A percentile compares a stretch with the other conserved stretches of the same genome.
Evolutionary conservation across 1,140 invertebrate species (phyloP).

Genomic region (Drosophila cardini): DNA sequence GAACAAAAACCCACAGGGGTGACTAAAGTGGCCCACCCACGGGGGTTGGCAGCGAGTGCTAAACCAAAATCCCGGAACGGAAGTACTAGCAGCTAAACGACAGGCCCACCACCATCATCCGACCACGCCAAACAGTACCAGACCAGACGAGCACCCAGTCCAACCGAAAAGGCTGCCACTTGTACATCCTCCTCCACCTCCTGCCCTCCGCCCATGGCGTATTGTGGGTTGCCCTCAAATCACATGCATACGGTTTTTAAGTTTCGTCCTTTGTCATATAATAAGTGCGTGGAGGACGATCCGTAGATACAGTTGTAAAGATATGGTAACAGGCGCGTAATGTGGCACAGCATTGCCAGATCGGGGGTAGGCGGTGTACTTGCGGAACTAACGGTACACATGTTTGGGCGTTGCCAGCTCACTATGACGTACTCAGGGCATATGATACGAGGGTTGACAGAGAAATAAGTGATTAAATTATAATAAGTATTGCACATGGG

Average conservation of each 20-base stretch:
- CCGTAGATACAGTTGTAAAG: conserved; percentile 82
- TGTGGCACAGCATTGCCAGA: conserved; percentile 68
- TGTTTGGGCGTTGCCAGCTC: conserved; percentile 66
- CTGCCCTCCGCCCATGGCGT: neutral
- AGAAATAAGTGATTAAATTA: neutral
- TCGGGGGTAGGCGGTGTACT: neutral
- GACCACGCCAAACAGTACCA: no score
- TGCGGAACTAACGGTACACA: conserved; percentile 60
- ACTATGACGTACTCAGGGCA: conserved; percentile 12
- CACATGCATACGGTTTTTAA: conserved; percentile 82
- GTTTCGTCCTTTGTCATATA: conserved; percentile 80
- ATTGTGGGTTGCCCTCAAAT: conserved; percentile 58
- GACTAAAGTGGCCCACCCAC: conserved; percentile 51
- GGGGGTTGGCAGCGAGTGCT: conserved; percentile 46
- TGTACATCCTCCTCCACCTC: conserved; percentile 42
- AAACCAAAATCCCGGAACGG: conserved; percentile 77
- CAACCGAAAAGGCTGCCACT: conserved; percentile 56
- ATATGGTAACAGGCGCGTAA: conserved; percentile 81
- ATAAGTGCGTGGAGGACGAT: conserved; percentile 74
- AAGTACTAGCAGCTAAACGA: conserved; percentile 54
- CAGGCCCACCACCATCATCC: conserved; percentile 56
- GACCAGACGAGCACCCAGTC: conserved; percentile 23
- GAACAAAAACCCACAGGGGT: conserved; percentile 27
- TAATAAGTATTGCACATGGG: neutral
- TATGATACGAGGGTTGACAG: conserved; percentile 38